Percentiles rank a stretch among this genome's conserved stretches.
These are phyloP conservation scores for Hafferia zeledoni DNA, from an alignment of 2,797 vertebrate species.

Conservation along the genomic window DNA sequence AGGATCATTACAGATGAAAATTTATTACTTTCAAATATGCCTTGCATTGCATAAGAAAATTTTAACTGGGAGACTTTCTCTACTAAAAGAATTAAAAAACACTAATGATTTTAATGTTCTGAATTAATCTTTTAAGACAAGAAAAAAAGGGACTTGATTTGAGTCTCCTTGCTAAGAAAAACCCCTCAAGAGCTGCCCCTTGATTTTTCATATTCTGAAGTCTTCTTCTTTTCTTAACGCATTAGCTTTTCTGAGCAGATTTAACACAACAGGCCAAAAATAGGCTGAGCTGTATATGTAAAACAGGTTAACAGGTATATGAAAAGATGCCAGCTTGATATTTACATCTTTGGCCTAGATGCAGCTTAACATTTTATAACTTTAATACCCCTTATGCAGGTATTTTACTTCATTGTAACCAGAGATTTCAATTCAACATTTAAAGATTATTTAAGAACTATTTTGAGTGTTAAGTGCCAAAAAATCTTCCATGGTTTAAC, in stretches of 20 bases:
- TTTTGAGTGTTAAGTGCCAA: background rate
- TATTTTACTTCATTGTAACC: background rate
- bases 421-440: background rate
- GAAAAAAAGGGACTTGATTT: background rate
- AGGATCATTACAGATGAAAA: background rate
- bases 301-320: background rate
- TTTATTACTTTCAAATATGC: background rate
- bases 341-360: background rate
- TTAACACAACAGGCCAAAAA: background rate
- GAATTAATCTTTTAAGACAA: background rate
- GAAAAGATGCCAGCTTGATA: background rate
- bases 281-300: background rate
- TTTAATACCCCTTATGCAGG: background rate
- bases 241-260: background rate
- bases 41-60: background rate
- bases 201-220: background rate
- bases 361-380: background rate
- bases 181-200: fast-evolving
- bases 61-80: background rate
- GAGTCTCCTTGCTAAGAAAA: background rate
- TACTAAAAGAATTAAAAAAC: background rate
- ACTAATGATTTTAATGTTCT: background rate
- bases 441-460: background rate
- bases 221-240: background rate
- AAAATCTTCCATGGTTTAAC: background rate